A percentile compares a stretch with the other conserved stretches of the same genome.
These are phyloP conservation scores for Cetoscarus ocellatus DNA, from an alignment of 2,797 vertebrate species.

Conservation along the genomic window DNA sequence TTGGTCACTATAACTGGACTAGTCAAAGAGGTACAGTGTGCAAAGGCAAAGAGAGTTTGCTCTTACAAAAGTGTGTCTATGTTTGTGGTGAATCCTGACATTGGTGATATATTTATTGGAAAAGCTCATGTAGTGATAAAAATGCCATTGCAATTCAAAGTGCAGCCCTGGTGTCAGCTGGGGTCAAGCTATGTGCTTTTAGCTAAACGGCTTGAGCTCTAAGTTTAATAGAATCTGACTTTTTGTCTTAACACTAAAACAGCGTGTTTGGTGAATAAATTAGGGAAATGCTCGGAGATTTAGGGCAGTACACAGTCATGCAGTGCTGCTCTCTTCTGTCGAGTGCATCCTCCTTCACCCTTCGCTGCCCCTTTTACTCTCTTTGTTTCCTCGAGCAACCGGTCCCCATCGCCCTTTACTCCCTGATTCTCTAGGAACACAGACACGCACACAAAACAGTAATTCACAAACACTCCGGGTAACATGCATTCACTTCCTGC, in stretches of 20 bases:
- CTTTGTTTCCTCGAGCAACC: slow-evolving; percentile 56
- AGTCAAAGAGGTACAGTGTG: too few relatives aligned
- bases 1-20: too few relatives aligned
- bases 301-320: slow-evolving; percentile 60
- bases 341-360: slow-evolving; percentile 68
- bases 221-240: slow-evolving; percentile 5
- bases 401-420: slow-evolving; percentile 49
- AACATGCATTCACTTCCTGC: slow-evolving; percentile 37
- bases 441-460: slow-evolving; percentile 16
- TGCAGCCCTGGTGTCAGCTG: neutral
- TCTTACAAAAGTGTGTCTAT: too few relatives aligned
- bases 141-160: too few relatives aligned
- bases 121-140: too few relatives aligned
- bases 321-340: slow-evolving; percentile 48
- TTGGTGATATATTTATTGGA: too few relatives aligned
- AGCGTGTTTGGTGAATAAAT: slow-evolving; percentile 59
- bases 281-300: slow-evolving; percentile 64
- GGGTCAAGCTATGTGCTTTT: slow-evolving; percentile 4
- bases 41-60: too few relatives aligned
- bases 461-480: slow-evolving; percentile 6
- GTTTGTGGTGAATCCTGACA: too few relatives aligned
- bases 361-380: slow-evolving; percentile 56
- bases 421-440: slow-evolving; percentile 33
- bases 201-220: slow-evolving; percentile 1
- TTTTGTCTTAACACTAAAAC: slow-evolving; percentile 46